These are phyloP conservation scores for Sarcophaga subvicina DNA, from an alignment of 2,888 invertebrate species.

Conservation along the genomic window DNA sequence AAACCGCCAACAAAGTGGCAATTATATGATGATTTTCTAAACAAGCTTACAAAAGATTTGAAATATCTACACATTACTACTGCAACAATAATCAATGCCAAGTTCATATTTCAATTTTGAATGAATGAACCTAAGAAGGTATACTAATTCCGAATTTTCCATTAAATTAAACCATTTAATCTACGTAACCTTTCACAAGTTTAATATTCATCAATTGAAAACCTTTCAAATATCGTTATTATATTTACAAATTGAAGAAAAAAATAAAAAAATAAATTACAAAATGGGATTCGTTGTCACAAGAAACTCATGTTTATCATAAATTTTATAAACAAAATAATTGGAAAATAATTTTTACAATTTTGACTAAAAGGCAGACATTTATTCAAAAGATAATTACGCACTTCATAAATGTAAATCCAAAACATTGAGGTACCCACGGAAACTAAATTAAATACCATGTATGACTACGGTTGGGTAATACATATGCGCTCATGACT, in stretches of 20 bases:
- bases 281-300: background rate
- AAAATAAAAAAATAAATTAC: background rate
- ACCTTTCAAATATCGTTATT: background rate
- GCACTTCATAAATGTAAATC: slow-evolving; percentile 27
- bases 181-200: slow-evolving; percentile 47
- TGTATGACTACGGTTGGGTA: too few relatives aligned
- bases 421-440: background rate
- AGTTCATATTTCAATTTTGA: too few relatives aligned
- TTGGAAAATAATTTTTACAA: slow-evolving; percentile 44
- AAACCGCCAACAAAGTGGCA: too few relatives aligned
- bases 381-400: slow-evolving; percentile 19
- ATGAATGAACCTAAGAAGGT: background rate
- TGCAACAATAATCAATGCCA: too few relatives aligned
- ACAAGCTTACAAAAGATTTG: too few relatives aligned
- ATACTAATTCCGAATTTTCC: slow-evolving; percentile 12
- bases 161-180: slow-evolving; percentile 58
- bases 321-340: slow-evolving; percentile 24
- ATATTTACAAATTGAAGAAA: background rate
- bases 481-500: background rate
- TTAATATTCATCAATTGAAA: background rate
- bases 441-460: background rate
- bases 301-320: slow-evolving; percentile 13
- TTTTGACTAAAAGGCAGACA: slow-evolving; percentile 5
- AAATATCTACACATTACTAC: too few relatives aligned
- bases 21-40: too few relatives aligned